These are phyloP conservation scores for Ciconia boyciana DNA, from an alignment of 2,113 vertebrate species.

Conservation along the genomic window DNA sequence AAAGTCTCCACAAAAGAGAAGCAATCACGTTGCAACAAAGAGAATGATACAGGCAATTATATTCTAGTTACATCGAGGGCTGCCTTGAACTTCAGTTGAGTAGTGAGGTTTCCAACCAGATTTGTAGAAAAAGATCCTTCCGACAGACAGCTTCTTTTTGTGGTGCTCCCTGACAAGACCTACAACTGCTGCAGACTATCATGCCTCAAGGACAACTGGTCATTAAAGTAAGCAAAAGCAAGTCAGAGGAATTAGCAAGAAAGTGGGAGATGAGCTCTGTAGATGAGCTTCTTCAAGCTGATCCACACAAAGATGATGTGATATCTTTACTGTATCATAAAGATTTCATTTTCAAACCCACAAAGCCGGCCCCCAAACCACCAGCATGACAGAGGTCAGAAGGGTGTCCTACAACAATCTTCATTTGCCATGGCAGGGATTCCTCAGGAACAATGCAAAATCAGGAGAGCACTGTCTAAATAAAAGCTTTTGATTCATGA, in stretches of 20 bases:
- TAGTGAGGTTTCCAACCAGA: background rate
- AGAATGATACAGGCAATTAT: background rate
- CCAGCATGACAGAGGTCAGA: background rate
- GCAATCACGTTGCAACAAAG: background rate
- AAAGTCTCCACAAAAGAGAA: background rate
- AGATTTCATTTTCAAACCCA: background rate
- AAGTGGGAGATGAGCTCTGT: background rate
- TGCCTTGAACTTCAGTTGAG: background rate
- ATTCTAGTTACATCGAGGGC: background rate
- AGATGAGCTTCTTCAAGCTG: background rate
- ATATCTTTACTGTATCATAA: background rate
- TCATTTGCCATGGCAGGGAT: background rate
- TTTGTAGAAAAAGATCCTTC: background rate
- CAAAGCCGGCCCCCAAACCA: background rate
- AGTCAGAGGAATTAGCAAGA: background rate
- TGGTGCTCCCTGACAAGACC: background rate
- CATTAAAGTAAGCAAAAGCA: background rate
- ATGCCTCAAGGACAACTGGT: background rate
- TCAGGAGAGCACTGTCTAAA: background rate
- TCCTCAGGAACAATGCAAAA: background rate
- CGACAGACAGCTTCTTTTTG: background rate
- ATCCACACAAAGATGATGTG: background rate
- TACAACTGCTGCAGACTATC: background rate
- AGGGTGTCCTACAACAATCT: background rate
- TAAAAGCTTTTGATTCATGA: background rate